Conservation (phyloP, 2,797 vertebrate species). For the Esox lucius region DNA sequence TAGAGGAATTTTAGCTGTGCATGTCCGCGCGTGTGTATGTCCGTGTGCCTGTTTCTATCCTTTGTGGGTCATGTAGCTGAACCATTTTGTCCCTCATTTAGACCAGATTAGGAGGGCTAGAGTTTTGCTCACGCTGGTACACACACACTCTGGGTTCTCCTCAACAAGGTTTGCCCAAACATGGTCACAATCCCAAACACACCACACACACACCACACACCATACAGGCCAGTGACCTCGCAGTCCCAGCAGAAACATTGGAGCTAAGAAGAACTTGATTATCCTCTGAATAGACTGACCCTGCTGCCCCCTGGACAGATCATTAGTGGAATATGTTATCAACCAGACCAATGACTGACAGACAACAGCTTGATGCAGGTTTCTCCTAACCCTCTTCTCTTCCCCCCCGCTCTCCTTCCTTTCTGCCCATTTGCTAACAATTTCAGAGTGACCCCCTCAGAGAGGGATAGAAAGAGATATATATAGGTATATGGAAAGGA, state of each 20-base stretch:
- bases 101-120: conserved; percentile 64
- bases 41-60: conserved; percentile 7
- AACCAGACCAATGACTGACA: conserved; percentile 37
- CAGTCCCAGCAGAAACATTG: conserved; percentile 15
- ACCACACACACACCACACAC: conserved; percentile 21
- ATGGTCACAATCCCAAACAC: conserved; percentile 57
- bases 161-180: conserved; percentile 63
- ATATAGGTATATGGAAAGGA: no score
- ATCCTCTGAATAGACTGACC: conserved; percentile 28
- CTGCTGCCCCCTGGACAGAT: conserved; percentile 13
- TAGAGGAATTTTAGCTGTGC: not conserved
- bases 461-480: conserved; percentile 11
- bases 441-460: conserved; percentile 12
- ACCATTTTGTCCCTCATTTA: conserved; percentile 51
- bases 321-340: conserved; percentile 26
- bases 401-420: not conserved
- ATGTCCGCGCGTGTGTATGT: not conserved
- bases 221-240: conserved; percentile 22
- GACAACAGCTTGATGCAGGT: conserved; percentile 18
- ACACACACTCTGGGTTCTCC: conserved; percentile 37
- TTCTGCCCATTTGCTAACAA: conserved; percentile 1
- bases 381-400: conserved; percentile 15
- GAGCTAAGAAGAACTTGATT: conserved; percentile 30
- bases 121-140: conserved; percentile 58
- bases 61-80: not conserved